Conservation (phyloP, 2,888 invertebrate species). For the Lysandra coridon region DNA sequence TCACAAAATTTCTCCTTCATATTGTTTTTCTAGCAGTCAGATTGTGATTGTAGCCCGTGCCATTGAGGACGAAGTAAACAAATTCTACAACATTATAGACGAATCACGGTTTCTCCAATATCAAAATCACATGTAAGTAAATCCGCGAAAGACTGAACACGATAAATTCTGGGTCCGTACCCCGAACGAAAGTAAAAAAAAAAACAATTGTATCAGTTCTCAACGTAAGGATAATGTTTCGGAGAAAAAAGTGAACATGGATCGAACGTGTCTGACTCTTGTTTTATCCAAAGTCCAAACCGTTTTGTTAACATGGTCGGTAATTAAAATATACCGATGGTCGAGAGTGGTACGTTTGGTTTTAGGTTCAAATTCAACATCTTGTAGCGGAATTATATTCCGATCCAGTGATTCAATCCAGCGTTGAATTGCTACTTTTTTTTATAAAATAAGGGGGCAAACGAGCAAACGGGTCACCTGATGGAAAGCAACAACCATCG, state of each 20-base stretch:
- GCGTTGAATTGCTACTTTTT: too few species aligned
- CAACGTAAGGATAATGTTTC: constrained; percentile 22
- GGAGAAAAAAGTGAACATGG: constrained; percentile 22
- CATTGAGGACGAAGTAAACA: too few species aligned
- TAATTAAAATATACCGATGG: constrained; percentile 17
- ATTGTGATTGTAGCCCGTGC: too few species aligned
- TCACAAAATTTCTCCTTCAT: too few species aligned
- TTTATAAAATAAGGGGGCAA: too few species aligned
- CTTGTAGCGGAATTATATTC: background rate
- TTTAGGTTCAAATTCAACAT: background rate
- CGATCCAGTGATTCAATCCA: too few species aligned
- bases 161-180: background rate
- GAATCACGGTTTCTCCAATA: background rate
- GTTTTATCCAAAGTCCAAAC: background rate
- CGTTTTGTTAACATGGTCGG: constrained; percentile 14
- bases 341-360: background rate
- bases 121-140: background rate
- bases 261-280: background rate
- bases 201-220: constrained; percentile 17
- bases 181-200: background rate
- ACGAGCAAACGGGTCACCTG: too few species aligned
- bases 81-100: too few species aligned
- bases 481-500: too few species aligned
- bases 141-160: constrained; percentile 1
- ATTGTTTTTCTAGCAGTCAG: too few species aligned